These are phyloP conservation scores for Thalassarche chlororhynchos DNA, from an alignment of 2,113 vertebrate genomes.

Conservation along the genomic window DNA sequence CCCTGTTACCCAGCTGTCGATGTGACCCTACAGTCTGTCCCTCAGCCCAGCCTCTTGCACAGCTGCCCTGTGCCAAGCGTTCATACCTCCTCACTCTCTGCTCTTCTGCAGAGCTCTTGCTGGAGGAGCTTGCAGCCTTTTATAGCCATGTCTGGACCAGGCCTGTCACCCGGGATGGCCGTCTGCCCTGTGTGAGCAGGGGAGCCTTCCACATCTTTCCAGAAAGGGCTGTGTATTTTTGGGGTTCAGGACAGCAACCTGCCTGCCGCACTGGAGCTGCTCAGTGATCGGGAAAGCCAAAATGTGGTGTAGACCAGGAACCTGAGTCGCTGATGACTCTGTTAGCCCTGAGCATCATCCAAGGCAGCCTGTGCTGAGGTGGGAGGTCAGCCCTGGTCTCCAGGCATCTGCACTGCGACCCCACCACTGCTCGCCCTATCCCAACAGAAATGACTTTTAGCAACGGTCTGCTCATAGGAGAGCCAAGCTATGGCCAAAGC, in stretches of 20 bases:
- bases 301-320: not conserved
- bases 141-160: not conserved
- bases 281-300: accelerated
- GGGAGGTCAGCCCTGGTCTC: not conserved
- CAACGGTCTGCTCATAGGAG: not conserved
- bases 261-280: not conserved
- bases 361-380: not conserved
- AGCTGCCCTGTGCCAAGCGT: not conserved
- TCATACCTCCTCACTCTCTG: not conserved
- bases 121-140: not conserved
- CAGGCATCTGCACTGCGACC: not conserved
- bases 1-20: not conserved
- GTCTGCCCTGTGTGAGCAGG: accelerated
- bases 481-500: accelerated
- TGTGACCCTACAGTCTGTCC: not conserved
- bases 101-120: not conserved
- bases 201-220: not conserved
- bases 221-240: not conserved
- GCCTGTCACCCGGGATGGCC: not conserved
- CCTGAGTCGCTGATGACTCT: accelerated
- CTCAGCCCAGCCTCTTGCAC: not conserved
- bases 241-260: not conserved
- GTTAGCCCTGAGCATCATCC: not conserved
- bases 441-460: not conserved
- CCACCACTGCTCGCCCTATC: not conserved